phyloP scores from a whole-genome alignment of 2,113 vertebrate species.

The Bos javanicus region DNA sequence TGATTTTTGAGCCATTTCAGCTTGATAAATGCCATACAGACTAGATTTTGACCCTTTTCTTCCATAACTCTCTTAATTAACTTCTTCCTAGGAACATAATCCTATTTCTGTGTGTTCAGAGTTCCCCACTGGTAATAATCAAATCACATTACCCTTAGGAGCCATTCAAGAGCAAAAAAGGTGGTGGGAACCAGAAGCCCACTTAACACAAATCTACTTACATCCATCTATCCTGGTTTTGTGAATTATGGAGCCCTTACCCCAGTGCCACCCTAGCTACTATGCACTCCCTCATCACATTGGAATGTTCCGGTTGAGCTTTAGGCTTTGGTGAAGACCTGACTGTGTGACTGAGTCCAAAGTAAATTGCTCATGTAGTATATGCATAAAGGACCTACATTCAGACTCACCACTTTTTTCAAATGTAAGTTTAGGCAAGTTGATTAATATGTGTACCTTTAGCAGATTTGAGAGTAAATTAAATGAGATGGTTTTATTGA shows the following conservation, averaged over 20 bases:
- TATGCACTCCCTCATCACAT: neutral
- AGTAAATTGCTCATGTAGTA: neutral
- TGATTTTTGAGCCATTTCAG: conserved; percentile 32
- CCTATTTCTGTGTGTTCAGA: neutral
- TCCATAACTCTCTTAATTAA: conserved; percentile 38
- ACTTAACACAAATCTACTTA: neutral
- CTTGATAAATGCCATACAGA: neutral
- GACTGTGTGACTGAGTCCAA: neutral
- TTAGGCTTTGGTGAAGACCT: neutral
- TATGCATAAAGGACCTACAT: neutral
- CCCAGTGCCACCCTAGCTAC: neutral
- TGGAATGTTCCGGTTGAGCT: neutral
- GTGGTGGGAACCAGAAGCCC: neutral
- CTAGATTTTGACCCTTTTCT: conserved; percentile 23
- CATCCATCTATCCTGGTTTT: neutral
- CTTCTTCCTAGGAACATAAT: conserved; percentile 24
- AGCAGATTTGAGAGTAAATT: neutral
- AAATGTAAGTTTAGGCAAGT: neutral
- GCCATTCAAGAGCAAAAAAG: neutral
- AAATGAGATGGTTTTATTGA: conserved; percentile 22
- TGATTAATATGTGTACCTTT: neutral
- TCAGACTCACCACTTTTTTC: neutral
- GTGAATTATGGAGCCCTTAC: neutral
- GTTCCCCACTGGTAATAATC: neutral
- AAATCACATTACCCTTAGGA: neutral